phyloP scores from a whole-genome alignment of 2,797 vertebrate genomes.

The Bradypodion pumilum region DNA sequence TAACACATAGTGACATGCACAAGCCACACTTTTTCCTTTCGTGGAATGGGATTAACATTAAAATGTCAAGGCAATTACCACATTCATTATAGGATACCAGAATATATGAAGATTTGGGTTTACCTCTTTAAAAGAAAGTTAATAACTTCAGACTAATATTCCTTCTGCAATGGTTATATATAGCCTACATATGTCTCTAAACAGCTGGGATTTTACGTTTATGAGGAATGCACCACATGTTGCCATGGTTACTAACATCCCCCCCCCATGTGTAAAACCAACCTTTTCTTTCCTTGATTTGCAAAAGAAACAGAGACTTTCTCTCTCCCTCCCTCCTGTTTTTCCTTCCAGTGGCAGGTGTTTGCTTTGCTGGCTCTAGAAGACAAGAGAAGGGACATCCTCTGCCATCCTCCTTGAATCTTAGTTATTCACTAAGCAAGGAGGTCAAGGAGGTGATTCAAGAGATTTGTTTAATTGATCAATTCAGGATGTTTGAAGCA shows the following conservation, averaged over 20 bases:
- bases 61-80: conserved; percentile 14
- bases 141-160: conserved; percentile 56
- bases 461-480: not conserved
- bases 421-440: conserved; percentile 9
- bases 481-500: conserved; percentile 15
- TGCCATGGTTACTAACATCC: conserved; percentile 49
- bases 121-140: conserved; percentile 15
- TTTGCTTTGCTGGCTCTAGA: not conserved
- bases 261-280: not conserved
- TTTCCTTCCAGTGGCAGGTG: not conserved
- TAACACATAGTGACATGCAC: not conserved
- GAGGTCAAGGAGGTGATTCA: not conserved
- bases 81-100: not conserved
- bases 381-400: not conserved
- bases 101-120: conserved; percentile 7
- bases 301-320: not conserved
- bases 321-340: not conserved
- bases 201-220: conserved; percentile 66
- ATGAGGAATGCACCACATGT: conserved; percentile 44
- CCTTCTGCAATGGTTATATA: conserved; percentile 54
- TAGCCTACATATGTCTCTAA: conserved; percentile 65
- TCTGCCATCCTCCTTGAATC: conserved; percentile 3
- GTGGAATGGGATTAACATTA: not conserved
- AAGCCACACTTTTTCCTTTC: not conserved
- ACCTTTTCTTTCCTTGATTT: not conserved